These are phyloP conservation scores for Seriola aureovittata DNA, from an alignment of 2,113 vertebrate genomes.

Conservation along the genomic window DNA sequence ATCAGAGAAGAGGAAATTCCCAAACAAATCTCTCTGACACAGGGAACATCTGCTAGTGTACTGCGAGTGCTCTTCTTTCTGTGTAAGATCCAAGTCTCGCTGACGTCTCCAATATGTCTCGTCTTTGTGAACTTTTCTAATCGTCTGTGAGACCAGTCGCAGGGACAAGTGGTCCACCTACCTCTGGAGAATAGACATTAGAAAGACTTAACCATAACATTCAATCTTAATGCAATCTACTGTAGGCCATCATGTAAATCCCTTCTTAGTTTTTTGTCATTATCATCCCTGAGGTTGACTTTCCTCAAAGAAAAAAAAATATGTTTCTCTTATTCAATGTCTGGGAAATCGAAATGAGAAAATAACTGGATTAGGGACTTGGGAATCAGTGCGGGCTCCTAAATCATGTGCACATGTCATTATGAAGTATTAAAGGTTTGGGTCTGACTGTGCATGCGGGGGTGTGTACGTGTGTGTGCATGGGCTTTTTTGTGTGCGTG, in stretches of 20 bases:
- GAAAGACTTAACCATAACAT: conserved; percentile 74
- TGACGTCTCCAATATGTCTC: conserved; percentile 69
- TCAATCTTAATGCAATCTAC: conserved; percentile 82
- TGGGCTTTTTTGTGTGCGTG: conserved; percentile 54
- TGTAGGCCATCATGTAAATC: conserved; percentile 80
- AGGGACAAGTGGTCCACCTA: conserved; percentile 64
- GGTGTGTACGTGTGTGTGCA: conserved; percentile 57
- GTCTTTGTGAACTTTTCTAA: conserved; percentile 70
- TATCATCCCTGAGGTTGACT: conserved; percentile 83
- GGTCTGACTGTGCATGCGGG: conserved; percentile 70
- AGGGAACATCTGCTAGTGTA: conserved; percentile 68
- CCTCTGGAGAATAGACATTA: conserved; percentile 72
- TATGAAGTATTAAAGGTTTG: conserved; percentile 84
- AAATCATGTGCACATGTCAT: conserved; percentile 86
- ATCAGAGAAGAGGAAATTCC: conserved; percentile 75
- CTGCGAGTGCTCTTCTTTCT: conserved; percentile 38
- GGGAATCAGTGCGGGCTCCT: conserved; percentile 83
- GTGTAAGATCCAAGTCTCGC: conserved; percentile 45
- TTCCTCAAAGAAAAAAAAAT: conserved; percentile 76
- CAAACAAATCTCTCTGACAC: conserved; percentile 74
- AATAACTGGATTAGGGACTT: conserved; percentile 86
- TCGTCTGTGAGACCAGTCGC: conserved; percentile 60
- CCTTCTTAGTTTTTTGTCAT: conserved; percentile 78
- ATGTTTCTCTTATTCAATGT: conserved; percentile 85
- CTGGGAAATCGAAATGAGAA: conserved; percentile 85